Evolutionary conservation across 2,797 vertebrate species (phyloP), one percentile per base, ranked within the genome.

Genomic region (Cichlasoma orientale): DNA sequence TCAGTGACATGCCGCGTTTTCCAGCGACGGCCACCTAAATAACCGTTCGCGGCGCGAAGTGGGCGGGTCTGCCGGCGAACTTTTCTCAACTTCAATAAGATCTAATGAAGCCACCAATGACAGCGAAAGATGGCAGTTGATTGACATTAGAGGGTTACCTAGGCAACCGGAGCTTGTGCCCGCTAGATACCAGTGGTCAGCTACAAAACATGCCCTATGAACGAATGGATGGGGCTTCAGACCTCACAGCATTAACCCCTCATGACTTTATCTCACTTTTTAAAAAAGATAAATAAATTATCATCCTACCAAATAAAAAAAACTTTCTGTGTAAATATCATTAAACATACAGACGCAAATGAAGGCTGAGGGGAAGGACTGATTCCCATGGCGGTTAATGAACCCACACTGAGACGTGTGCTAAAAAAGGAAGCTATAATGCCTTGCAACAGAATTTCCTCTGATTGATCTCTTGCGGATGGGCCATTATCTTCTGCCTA

Each of bases 401-500:
- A 89, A 82, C 75, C 76, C 82, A 63, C 70, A 72, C 73, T 71
- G 50, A 79, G 66, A 75, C 54, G 18, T 75, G 77, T 57, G 84
- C 88, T 90, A 87, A 86, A 89, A 88, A 92, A 82, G 85, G 85
- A 81, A 80, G 78, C 79, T 75, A 41, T 79, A 83, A 84, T 86
- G 88, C 61, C 12, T 52, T 81, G 82, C 72, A 89, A 88, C 68
- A 50, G 79, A 90, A 88, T 83, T 82, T 80, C 82, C 83, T 80
- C 56, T 77, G 83, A 92, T 90, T 91, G 92, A 93, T 93, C 90
- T 88, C 78, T 57, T 14, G 63, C 66, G 84, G 89, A 89, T 83
- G 80, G 87, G 84, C 92, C 89, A 91, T 93, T 92, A 92, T 89
- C 85, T 82, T 75, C 87, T 79, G 85, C 78, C 86, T 79, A 86